These are phyloP conservation scores for Microplitis demolitor DNA, from an alignment of 1,140 invertebrate genomes.

Conservation along the genomic window DNA sequence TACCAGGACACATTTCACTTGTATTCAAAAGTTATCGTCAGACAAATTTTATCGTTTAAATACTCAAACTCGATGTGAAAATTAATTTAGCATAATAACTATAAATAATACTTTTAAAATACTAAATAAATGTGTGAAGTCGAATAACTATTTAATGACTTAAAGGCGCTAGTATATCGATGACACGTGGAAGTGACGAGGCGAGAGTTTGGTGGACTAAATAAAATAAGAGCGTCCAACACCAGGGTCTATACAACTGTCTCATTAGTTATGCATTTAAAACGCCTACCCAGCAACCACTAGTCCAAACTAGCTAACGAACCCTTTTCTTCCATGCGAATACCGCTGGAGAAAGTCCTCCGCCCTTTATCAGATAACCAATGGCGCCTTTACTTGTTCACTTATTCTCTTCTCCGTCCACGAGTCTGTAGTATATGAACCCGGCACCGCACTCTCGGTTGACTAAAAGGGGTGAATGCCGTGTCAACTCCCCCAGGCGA, in stretches of 20 bases:
- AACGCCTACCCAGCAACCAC: constrained; percentile 24
- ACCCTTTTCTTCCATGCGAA: constrained; percentile 38
- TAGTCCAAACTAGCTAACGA: constrained; percentile 2
- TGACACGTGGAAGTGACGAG: no score
- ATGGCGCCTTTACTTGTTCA: constrained; percentile 3
- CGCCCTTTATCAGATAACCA: constrained; percentile 22
- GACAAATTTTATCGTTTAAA: no score
- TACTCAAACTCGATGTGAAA: no score
- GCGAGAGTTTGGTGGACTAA: not conserved
- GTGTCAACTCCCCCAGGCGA: constrained; percentile 21
- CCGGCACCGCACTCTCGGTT: constrained; percentile 19
- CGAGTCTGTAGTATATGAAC: not conserved
- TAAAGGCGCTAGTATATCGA: no score
- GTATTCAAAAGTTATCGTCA: no score
- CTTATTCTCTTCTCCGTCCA: not conserved
- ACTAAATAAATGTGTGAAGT: no score
- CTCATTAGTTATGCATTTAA: constrained; percentile 54
- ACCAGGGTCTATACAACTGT: not conserved
- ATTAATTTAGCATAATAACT: no score
- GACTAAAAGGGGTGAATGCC: constrained; percentile 31
- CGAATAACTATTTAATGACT: no score
- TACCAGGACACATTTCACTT: no score
- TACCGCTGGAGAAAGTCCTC: constrained; percentile 2
- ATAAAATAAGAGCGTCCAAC: not conserved
- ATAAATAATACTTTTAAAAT: no score